Evolutionary conservation across 1,140 invertebrate genomes (phyloP).

Genomic region (Drosophila pseudoananassae): DNA sequence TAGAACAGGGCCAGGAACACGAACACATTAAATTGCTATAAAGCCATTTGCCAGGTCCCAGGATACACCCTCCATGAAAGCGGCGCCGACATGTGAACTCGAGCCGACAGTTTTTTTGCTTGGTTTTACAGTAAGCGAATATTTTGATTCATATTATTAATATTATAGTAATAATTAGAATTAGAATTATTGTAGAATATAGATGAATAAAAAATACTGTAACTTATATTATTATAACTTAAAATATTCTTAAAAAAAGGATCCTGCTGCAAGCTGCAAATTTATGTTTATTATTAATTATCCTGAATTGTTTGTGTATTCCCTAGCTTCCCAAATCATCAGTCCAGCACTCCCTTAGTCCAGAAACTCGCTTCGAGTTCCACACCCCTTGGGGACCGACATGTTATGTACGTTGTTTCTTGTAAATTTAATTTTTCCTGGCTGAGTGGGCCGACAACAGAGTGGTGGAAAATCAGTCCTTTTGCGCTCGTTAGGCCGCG

Average conservation of each 20-base stretch:
- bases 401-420: constrained; percentile 71
- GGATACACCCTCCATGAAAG: constrained; percentile 27
- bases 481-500: constrained; percentile 22
- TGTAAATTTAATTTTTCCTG: constrained; percentile 75
- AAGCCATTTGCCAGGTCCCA: constrained; percentile 56
- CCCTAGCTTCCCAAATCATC: not conserved
- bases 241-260: no score
- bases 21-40: constrained; percentile 78
- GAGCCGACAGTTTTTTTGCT: not conserved
- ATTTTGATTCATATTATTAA: not conserved
- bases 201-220: no score
- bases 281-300: not conserved
- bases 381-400: constrained; percentile 24
- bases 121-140: not conserved
- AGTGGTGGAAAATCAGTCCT: constrained; percentile 2
- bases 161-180: not conserved
- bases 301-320: constrained; percentile 6
- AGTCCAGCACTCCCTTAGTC: not conserved
- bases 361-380: not conserved
- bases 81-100: constrained; percentile 41
- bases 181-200: no score
- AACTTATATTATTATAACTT: no score
- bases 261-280: not conserved
- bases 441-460: constrained; percentile 26
- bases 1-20: constrained; percentile 21